Conservation (phyloP, 2,888 invertebrate genomes). For the Disparrhopalites patrizii region DNA sequence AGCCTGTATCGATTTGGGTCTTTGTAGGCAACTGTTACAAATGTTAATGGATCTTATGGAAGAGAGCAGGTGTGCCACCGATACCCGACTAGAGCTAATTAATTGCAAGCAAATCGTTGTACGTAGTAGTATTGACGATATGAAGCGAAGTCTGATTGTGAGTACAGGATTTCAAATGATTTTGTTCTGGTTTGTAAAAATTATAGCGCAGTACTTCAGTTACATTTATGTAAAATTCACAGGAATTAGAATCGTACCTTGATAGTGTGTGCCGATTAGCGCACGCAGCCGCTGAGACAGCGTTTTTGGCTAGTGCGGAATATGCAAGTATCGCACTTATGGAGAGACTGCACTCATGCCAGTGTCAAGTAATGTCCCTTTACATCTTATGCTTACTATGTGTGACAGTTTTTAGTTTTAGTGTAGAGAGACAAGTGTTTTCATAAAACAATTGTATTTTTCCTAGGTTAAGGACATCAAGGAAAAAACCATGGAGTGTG, state of each 20-base stretch:
- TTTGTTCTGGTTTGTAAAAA: no score
- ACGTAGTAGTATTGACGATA: slow-evolving; percentile 35
- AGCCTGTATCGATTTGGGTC: background rate
- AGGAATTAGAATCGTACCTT: slow-evolving; percentile 43
- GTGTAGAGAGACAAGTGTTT: background rate
- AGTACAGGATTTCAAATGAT: background rate
- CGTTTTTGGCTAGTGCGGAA: slow-evolving; percentile 42
- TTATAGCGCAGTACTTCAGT: background rate
- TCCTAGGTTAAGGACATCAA: slow-evolving; percentile 34
- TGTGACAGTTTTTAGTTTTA: background rate
- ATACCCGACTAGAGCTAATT: slow-evolving; percentile 34
- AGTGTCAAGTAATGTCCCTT: slow-evolving; percentile 23
- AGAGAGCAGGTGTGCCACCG: slow-evolving; percentile 32
- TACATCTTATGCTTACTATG: background rate
- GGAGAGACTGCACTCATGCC: slow-evolving; percentile 36
- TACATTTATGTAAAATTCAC: slow-evolving; percentile 7
- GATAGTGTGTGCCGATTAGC: slow-evolving; percentile 34
- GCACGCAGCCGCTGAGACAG: slow-evolving; percentile 38
- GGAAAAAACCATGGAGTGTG: slow-evolving; percentile 33
- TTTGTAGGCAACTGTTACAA: slow-evolving; percentile 32
- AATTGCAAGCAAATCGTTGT: slow-evolving; percentile 37
- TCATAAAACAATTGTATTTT: background rate
- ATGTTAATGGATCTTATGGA: slow-evolving; percentile 36
- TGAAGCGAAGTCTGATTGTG: slow-evolving; percentile 37
- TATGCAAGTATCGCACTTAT: slow-evolving; percentile 38